Evolutionary conservation across 2,888 invertebrate species (phyloP).

Genomic region (Nebria salina): DNA sequence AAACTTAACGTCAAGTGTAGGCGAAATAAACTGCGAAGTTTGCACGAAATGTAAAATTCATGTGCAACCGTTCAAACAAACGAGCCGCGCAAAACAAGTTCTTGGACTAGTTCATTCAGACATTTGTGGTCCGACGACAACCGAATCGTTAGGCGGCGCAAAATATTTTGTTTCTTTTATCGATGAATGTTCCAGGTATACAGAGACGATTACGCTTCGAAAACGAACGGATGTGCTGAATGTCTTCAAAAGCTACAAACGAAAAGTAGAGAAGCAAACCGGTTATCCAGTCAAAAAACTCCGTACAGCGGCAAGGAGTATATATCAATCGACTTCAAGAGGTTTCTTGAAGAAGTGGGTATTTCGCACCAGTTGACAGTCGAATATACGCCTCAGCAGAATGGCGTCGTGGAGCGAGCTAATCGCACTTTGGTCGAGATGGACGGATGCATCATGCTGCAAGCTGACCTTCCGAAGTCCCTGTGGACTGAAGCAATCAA

Average conservation of each 20-base stretch:
- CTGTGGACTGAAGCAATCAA: too few relatives aligned
- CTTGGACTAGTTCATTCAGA: constrained; percentile 50
- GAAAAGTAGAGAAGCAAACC: too few relatives aligned
- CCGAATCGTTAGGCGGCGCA: constrained; percentile 50
- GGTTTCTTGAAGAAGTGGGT: too few relatives aligned
- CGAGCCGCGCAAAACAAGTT: constrained; percentile 31
- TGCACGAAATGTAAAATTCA: constrained; percentile 49
- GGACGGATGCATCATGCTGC: constrained; percentile 51
- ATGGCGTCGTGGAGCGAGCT: constrained; percentile 48
- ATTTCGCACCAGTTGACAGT: too few relatives aligned
- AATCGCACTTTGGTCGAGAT: constrained; percentile 51
- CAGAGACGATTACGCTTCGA: constrained; percentile 25
- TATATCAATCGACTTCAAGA: too few relatives aligned
- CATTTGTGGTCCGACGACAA: constrained; percentile 51
- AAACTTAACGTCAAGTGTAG: constrained; percentile 18
- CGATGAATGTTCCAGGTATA: constrained; percentile 52
- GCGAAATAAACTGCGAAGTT: constrained; percentile 32
- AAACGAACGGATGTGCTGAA: too few relatives aligned
- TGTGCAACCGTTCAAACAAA: constrained; percentile 45
- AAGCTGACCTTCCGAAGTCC: too few relatives aligned
- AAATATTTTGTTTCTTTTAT: constrained; percentile 52
- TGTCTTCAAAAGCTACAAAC: too few relatives aligned
- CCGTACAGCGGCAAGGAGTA: too few relatives aligned
- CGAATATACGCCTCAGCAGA: constrained; percentile 52
- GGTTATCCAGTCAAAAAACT: too few relatives aligned